Base-by-base conservation (phyloP, 2,888 invertebrate species). In the Lepidochrysops patricia region DNA sequence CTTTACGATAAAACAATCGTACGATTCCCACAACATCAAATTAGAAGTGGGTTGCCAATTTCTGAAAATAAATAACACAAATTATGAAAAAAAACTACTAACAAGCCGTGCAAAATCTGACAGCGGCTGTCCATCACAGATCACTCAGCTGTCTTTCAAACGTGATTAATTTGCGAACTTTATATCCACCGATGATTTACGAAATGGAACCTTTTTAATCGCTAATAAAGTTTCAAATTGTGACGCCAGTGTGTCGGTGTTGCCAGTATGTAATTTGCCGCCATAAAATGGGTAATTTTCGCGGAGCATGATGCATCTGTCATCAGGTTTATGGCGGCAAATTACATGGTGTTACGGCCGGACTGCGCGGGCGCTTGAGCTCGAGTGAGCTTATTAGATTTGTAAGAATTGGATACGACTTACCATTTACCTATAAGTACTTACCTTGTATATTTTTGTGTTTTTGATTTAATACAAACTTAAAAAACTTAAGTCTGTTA, bases 301-400 rank as follows among this genome's bases (percentile, higher is more conserved):
- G 71, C 69, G 69, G 67, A 67, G 68, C 71, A 61, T 54, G 54
- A 67, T 73, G 75, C 75, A 75, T 74, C 80, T 80, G 81, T 82
- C 80, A 79, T 82, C 82, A 79, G 69, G 69, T 79, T 82, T 78
- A 78, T 76, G 72, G 72, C 72, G 66, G 68, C 66, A 81, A 82
- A 82, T 79, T 79, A 67, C 62, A 67, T 34, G 61, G 62, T 50
- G 62, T 43, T 43, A 50, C 60, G 52, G 52, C 27, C 37, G 52
- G 26, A 27, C 35, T 72, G 76, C 65, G 69, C 66, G 19, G 19
- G 12, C 54, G 54, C 25, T 26, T 50, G 50, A 5, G 29, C 29
- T n/a, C 43, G 43, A 43, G 23, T 43, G 9, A 43, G 43, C 43
- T 43, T 43, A 43, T 32, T 56, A 56, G 29, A 56, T 56, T 32